Evolutionary conservation across 2,797 vertebrate genomes (phyloP), one percentile per base, ranked within the genome.

Genomic region (Cuculus canorus): DNA sequence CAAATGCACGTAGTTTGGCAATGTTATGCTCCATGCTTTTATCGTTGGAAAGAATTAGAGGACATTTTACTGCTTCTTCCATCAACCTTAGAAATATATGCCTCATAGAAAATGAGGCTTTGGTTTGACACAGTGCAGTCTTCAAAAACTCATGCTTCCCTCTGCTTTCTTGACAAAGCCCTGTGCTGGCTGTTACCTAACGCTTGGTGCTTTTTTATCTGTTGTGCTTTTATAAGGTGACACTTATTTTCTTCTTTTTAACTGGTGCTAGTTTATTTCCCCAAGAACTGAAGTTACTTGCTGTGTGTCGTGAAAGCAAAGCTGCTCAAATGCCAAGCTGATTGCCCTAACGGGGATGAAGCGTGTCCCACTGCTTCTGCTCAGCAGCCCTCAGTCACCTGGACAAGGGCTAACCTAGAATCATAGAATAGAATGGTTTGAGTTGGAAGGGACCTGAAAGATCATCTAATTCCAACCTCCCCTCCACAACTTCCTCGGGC

Each of bases 31-130:
- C 59, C n/a, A 3, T 70, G 24, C 33, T 63, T 94, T 90, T 95
- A 64, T 76, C 85, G 45, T 5, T 72, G 80, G 80, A 84, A 86
- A 79, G 47, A 93, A 66, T 84, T 35, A 69, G 47, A 64, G 17
- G 45, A 37, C 0, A 5, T 84, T 88, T 88, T 91, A 69, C 27
- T 90, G 19, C 39, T 64, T 52, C 66, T 94, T 65, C n/a, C 19
- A 17, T 88, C 66, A 56, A 54, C 84, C 15, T 48, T 57, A 30
- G n/a, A 88, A 73, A 63, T 56, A 25, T 0, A 48, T 45, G 57
- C 64, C 19, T 72, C 8, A 3, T 19, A 65, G 53, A 33, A 94
- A 76, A 45, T 1, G 23, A 69, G 35, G 47, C 59, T 90, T 81
- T 86, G 30, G 13, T 65, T 60, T 54, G 56, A 48, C 43, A 5